Conservation (phyloP, 2,113 vertebrate species). For the Athene noctua region DNA sequence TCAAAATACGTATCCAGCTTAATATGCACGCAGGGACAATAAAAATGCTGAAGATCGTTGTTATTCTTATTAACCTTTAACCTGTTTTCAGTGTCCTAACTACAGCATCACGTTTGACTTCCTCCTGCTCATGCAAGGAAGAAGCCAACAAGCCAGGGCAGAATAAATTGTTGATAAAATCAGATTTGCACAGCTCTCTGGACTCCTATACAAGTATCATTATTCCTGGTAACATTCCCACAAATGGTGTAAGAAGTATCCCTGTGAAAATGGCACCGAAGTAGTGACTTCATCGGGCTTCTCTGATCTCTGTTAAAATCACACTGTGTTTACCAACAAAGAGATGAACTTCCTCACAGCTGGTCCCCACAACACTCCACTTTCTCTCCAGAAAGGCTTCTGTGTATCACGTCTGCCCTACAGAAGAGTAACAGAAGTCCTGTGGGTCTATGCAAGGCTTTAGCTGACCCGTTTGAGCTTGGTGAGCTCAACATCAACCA, state of each 20-base stretch:
- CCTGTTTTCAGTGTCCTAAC: not conserved
- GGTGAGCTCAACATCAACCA: not conserved
- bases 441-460: not conserved
- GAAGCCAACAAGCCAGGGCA: not conserved
- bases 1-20: not conserved
- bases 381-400: not conserved
- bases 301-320: not conserved
- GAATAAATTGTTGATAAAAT: not conserved
- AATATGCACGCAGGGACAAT: not conserved
- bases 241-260: not conserved
- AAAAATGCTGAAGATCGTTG: not conserved
- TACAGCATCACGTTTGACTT: not conserved
- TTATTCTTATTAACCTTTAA: not conserved
- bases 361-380: not conserved
- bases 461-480: not conserved
- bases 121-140: not conserved
- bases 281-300: not conserved
- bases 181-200: not conserved
- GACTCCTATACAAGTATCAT: not conserved
- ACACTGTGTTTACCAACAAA: not conserved
- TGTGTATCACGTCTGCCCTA: rapidly evolving
- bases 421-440: not conserved
- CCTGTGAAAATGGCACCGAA: not conserved
- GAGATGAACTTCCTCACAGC: not conserved
- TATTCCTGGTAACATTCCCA: not conserved